Evolutionary conservation across 1,140 invertebrate species (phyloP), one percentile per base, ranked within the genome.

Genomic region (Venustaconcha ellipsiformis): DNA sequence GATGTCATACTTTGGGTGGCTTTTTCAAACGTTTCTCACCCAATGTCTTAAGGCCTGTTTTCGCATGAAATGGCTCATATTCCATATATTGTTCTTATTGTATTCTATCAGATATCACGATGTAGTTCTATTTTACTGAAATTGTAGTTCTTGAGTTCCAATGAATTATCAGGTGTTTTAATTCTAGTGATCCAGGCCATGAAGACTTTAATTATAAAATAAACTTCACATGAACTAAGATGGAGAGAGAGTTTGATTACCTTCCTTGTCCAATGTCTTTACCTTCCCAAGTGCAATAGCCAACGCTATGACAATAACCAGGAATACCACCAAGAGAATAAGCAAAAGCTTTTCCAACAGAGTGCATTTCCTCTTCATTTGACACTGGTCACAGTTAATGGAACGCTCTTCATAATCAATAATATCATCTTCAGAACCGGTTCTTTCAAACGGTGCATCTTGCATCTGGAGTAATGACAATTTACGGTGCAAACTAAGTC

Each of bases 341-440:
- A 72, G 58, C 4, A 71, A 48, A 14, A n/a, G 37, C 64, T 77
- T 77, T 66, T 77, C 75, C n/a, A 68, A 15, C 18, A 30, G 20
- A 12, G 75, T 77, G 8, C 67, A 57, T 55, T 48, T 30, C 20
- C 75, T 56, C 14, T 66, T 30, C n/a, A 65, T 56, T 5, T 59
- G 55, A 30, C 75, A 77, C 8, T 30, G 48, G 57, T 72, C 75
- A 68, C 75, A 77, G 65, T 71, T 77, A 58, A 71, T 57, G 14
- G 72, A 18, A 17, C 70, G 64, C 3, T 72, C 75, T n/a, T 77
- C 75, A 48, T 77, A 77, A 30, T 77, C 75, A 5, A 77, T 58
- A 26, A 77, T 68, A 64, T 77, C 75, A 17, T 77, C 75, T 57
- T 77, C 75, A 5, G 75, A 77, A 14, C 75, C 75, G 3, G 69